Evolutionary conservation across 2,888 invertebrate species (phyloP), one percentile per base, ranked within the genome.

Genomic region (Orthosia gothica): DNA sequence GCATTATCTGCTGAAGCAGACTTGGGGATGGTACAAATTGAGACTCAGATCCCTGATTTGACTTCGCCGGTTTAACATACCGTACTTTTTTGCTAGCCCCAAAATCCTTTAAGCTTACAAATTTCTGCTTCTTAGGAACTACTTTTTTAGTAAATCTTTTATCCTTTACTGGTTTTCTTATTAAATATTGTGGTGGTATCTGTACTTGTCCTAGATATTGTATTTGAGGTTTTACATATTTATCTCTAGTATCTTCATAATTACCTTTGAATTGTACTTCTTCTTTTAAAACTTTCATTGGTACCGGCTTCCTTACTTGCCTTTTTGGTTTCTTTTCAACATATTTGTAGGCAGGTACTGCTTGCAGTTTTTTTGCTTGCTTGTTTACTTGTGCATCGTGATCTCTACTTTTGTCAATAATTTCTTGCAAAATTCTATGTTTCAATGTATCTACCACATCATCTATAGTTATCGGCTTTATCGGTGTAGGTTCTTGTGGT

Each of bases 361-460:
- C 5, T 59, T n/a, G n/a, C 13, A 40, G 20, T 32, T 16, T 15
- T 2, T 1, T 15, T 23, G 18, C n/a, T 47, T 50, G 26, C 3
- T 20, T 57, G 0, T 47, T n/a, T 18, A 45, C 3, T 18, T 54
- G 5, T 16, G 20, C 13, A 23, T 65, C 32, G 9, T 23, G 13
- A 9, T 20, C 20, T 7, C 20, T 47, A 15, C 18, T 52, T 13
- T 18, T 61, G 3, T 49, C 23, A 7, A 57, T 7, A 4, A 66
- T 13, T 61, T 77, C 40, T n/a, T 47, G 13, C 1, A 65, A 23
- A 47, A 77, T 23, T 13, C n/a, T 77, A 1, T 77, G 50, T 47
- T 77, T 77, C 0, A 77, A 52, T 57, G 55, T 47, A 7, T 52
- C 23, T 1, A 73, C 47, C 1, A 77, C 32, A 2, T 77, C 78